Evolutionary conservation across 2,888 invertebrate genomes (phyloP), one percentile per base, ranked within the genome.

Genomic region (Hemithea aestivaria): DNA sequence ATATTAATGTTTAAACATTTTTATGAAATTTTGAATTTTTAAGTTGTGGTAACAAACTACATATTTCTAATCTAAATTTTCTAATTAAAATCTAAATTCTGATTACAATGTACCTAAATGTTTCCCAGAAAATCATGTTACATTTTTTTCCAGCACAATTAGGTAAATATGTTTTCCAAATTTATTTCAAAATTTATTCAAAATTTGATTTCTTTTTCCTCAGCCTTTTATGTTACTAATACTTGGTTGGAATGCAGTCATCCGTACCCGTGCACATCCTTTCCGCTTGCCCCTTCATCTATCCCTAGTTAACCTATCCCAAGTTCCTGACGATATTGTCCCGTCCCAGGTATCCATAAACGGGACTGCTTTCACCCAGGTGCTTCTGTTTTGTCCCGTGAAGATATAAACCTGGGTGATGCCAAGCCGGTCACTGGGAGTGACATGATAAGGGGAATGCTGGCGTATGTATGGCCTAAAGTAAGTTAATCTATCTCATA

Each of bases 381-480:
- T 63, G 90, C 91, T 28, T 91, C 94, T 63, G 89, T 88, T 73
- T 81, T 93, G 62, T 88, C 89, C 50, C 85, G 91, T 66, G 92
- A 92, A 68, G 88, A 88, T 75, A 83, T 93, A 45, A 88, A 90
- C 63, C 63, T 91, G 57, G 89, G 84, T 20, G 88, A 90, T 66
- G 81, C 88, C 25, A 85, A 87, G 62, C 84, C 90, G 31, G 90
- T 96, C 45, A 89, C 93, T 6, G 90, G 93, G 48, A 62, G 84
- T 58, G 92, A 96, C 63, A 97, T 98, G 94, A 66, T 97, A 16
- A 90, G 89, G 51, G 93, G 94, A 32, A 97, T 99, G 96, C 74
- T 96, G 72, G 90, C 90, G 32, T 97, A 98, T 82, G 94, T 99
- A 39, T 99, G 99, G 99, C 99, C 99, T 12, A 94, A 95, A 89